phyloP scores from a whole-genome alignment of 1,140 invertebrate species.

The Drosophila bocki region DNA sequence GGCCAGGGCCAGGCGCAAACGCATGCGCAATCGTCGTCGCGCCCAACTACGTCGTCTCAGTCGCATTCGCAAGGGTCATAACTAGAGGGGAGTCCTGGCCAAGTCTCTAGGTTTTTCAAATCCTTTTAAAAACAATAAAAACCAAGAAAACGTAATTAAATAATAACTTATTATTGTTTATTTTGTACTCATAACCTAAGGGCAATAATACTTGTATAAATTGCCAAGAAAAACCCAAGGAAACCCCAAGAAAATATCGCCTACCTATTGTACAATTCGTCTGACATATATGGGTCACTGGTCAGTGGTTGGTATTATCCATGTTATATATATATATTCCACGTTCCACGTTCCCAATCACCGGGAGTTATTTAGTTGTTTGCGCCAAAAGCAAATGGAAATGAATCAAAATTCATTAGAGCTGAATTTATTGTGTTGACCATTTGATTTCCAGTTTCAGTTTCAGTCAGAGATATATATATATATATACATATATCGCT shows the following conservation, averaged over 20 bases:
- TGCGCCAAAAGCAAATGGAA: conserved; percentile 72
- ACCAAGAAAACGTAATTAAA: neutral
- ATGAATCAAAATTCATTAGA: conserved; percentile 81
- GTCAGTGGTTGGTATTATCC: conserved; percentile 4
- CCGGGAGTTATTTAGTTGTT: conserved; percentile 70
- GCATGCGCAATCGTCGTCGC: neutral
- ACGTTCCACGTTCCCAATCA: conserved; percentile 11
- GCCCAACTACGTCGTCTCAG: neutral
- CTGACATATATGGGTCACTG: conserved; percentile 26
- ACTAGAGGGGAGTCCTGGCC: neutral
- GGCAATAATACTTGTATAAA: neutral
- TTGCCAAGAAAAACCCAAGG: neutral
- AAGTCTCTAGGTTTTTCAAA: neutral
- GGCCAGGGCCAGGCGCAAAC: neutral
- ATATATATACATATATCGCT: conserved; percentile 3
- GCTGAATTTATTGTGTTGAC: conserved; percentile 74
- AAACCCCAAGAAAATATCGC: neutral
- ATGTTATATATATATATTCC: conserved; percentile 1
- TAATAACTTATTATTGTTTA: neutral
- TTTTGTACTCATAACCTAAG: neutral
- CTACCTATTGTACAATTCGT: neutral
- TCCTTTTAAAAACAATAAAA: too few species aligned
- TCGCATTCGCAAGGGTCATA: neutral
- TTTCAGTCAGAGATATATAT: conserved; percentile 27
- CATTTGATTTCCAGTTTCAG: conserved; percentile 48